Evolutionary conservation across 2,888 invertebrate species (phyloP), one percentile per base, ranked within the genome.

Genomic region (Drosophila pseudotakahashii): DNA sequence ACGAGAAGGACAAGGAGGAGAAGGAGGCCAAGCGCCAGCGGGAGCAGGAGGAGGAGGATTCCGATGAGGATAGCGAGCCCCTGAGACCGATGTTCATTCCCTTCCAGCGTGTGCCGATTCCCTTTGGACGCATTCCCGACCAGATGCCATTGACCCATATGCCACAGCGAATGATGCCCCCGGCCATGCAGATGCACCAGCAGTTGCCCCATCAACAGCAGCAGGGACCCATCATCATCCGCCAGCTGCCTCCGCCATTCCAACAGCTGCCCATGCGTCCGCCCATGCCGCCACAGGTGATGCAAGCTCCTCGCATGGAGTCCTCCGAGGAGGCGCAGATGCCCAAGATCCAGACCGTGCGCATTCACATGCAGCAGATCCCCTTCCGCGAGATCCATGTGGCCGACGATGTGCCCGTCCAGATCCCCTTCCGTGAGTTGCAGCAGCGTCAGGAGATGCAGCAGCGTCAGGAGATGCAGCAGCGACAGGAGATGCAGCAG

Each of bases 101-200:
- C 63, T 89, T 91, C 75, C 92, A 92, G 84, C 91, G 93, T 73
- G 90, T 92, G 30, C 93, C 92, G 66, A 92, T 93, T 67, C 93
- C 93, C 69, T 93, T 93, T 50, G 87, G 93, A 16, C 92, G 93
- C 76, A 93, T 93, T 45, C 92, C 93, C 81, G 93, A 93, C 41
- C 92, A 93, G 82, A 93, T 93, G 78, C 93, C 93, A 11, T 92
- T 94, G 90, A 93, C 94, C 75, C 93, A 93, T 54, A 92, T 92
- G 92, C 92, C 91, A 34, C 91, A 91, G 77, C 88, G 90, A 44
- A 91, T 90, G 84, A 89, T 90, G 88, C 89, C 89, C 4, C 90
- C 90, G 54, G 90, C 90, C 42, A 77, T 81, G 75, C 89, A 89
- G 67, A 90, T 88, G 62, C 90, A 89, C 60, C 84, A 81, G 72